A percentile compares a stretch with the other conserved stretches of the same genome.
Evolutionary conservation across 2,113 vertebrate genomes (phyloP).

Genomic region (Dipodomys stephensi): DNA sequence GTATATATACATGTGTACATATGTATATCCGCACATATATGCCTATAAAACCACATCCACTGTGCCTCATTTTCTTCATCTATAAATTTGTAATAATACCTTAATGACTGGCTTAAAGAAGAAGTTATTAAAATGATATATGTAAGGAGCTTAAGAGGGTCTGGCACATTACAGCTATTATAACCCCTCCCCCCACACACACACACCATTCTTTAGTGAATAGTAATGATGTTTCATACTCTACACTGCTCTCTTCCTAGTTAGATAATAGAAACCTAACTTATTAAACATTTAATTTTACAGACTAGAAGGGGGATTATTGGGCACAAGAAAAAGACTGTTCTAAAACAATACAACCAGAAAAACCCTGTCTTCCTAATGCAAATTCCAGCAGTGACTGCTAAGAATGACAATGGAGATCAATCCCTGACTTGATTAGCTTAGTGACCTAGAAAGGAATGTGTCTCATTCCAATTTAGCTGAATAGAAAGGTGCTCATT

Average conservation of each 20-base stretch:
- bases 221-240: not conserved
- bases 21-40: too few species aligned
- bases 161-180: not conserved
- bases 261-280: conserved; percentile 71
- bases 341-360: conserved; percentile 72
- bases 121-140: conserved; percentile 35
- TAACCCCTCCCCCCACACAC: not conserved
- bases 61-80: not conserved
- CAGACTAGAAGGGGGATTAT: conserved; percentile 78
- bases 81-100: not conserved
- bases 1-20: too few species aligned
- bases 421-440: conserved; percentile 86
- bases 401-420: conserved; percentile 83
- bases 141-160: not conserved
- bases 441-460: conserved; percentile 84
- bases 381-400: conserved; percentile 81
- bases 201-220: conserved; percentile 8
- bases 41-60: not conserved
- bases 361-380: conserved; percentile 54
- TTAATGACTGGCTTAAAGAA: not conserved
- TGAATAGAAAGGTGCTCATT: conserved; percentile 83
- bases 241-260: not conserved
- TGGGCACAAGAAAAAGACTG: conserved; percentile 75
- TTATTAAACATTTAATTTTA: conserved; percentile 77
- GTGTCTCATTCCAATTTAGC: conserved; percentile 76